phyloP scores from a whole-genome alignment of 2,113 vertebrate genomes.

The Gulo gulo region DNA sequence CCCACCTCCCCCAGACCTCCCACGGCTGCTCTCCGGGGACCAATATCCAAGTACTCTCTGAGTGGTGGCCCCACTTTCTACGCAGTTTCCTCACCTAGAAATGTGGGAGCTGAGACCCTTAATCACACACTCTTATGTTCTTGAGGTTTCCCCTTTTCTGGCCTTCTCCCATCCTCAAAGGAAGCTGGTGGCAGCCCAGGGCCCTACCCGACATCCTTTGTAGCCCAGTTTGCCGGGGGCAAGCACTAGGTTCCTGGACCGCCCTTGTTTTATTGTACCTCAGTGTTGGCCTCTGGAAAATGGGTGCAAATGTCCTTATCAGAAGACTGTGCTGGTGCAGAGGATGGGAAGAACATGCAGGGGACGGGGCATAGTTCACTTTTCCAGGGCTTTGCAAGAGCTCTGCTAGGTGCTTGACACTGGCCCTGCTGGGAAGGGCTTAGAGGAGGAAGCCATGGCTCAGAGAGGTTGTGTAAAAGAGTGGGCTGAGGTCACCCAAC shows the following conservation, averaged over 20 bases:
- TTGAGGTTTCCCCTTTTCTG: background rate
- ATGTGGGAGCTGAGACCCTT: background rate
- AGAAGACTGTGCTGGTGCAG: background rate
- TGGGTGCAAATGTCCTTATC: background rate
- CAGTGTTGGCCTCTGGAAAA: background rate
- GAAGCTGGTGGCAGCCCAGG: background rate
- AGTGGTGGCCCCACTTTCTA: background rate
- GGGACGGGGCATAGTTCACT: fast-evolving
- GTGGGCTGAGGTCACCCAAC: background rate
- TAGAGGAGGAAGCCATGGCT: background rate
- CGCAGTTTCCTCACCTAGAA: background rate
- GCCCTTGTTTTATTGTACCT: background rate
- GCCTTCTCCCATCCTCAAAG: background rate
- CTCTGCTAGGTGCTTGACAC: background rate
- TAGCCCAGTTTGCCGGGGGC: background rate
- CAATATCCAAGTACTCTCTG: too few relatives aligned
- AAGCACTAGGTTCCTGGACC: background rate
- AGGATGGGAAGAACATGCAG: background rate
- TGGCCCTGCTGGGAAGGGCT: background rate
- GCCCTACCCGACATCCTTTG: fast-evolving
- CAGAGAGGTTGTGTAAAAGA: background rate
- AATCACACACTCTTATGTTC: background rate
- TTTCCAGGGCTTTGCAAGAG: background rate
- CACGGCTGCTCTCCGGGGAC: background rate
- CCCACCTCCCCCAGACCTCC: fast-evolving